Conservation (phyloP, 2,888 invertebrate genomes). For the Leucoptera coffeella region DNA sequence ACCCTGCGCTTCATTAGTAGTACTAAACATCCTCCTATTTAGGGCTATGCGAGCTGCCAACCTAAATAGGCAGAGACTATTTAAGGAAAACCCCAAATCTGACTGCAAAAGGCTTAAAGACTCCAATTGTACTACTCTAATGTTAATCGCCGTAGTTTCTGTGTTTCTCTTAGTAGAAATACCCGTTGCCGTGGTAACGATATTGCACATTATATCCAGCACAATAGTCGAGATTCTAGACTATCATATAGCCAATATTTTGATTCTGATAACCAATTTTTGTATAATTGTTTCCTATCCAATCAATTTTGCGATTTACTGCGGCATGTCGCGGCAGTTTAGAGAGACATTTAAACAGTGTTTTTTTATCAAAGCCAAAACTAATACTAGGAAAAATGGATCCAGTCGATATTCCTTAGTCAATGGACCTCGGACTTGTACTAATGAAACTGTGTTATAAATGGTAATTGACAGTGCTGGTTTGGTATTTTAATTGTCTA, state of each 20-base stretch:
- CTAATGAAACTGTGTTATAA: slow-evolving; percentile 77
- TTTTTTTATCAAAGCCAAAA: slow-evolving; percentile 61
- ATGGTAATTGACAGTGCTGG: no score
- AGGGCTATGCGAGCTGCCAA: slow-evolving; percentile 81
- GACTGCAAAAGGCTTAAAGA: slow-evolving; percentile 74
- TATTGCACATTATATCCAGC: slow-evolving; percentile 76
- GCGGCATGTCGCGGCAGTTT: slow-evolving; percentile 92
- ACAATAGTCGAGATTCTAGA: slow-evolving; percentile 66
- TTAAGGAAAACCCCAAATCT: slow-evolving; percentile 59
- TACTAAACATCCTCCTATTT: slow-evolving; percentile 83
- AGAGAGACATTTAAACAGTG: slow-evolving; percentile 86
- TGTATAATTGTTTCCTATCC: slow-evolving; percentile 88
- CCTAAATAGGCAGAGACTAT: slow-evolving; percentile 66
- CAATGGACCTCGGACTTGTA: slow-evolving; percentile 76
- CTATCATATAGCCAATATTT: slow-evolving; percentile 70
- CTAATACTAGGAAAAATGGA: slow-evolving; percentile 59
- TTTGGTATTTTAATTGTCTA: no score
- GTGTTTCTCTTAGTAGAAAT: slow-evolving; percentile 80
- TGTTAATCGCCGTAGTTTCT: slow-evolving; percentile 82
- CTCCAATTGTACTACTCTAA: slow-evolving; percentile 79
- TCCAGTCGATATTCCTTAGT: slow-evolving; percentile 76
- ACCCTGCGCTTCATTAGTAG: slow-evolving; percentile 83
- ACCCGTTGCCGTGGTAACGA: slow-evolving; percentile 75
- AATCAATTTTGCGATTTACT: slow-evolving; percentile 92
- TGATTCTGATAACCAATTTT: slow-evolving; percentile 82